Evolutionary conservation across 2,113 vertebrate genomes (phyloP).

Genomic region (Solea solea): DNA sequence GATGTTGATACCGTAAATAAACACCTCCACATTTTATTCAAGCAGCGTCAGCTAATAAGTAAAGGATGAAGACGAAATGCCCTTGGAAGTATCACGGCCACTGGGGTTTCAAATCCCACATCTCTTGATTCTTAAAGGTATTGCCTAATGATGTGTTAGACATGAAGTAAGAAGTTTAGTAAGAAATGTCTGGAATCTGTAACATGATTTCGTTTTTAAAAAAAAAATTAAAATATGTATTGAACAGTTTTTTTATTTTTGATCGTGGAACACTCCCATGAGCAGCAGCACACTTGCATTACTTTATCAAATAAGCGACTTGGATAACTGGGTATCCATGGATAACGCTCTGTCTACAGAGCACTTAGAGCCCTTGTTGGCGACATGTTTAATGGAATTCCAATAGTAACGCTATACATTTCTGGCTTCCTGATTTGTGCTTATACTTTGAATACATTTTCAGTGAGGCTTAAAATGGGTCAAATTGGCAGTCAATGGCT

Average conservation of each 20-base stretch:
- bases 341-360: conserved; percentile 23
- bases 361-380: conserved; percentile 14
- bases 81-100: conserved; percentile 30
- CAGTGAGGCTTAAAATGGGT: conserved; percentile 24
- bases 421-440: conserved; percentile 18
- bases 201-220: background rate
- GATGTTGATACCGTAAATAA: conserved; percentile 70
- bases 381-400: conserved; percentile 23
- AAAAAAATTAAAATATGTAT: too few species aligned
- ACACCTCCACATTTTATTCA: conserved; percentile 57
- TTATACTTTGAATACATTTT: conserved; percentile 28
- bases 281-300: conserved; percentile 1
- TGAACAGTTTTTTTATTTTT: background rate
- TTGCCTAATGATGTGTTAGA: background rate
- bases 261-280: background rate
- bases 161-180: background rate
- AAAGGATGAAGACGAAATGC: conserved; percentile 33
- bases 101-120: conserved; percentile 1
- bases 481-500: conserved; percentile 29
- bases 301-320: conserved; percentile 10
- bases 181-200: background rate
- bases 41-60: conserved; percentile 51
- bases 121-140: background rate
- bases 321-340: conserved; percentile 1
- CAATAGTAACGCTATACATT: conserved; percentile 15